Base-by-base conservation (phyloP, 2,797 vertebrate species). In the Lutjanus argentimaculatus region DNA sequence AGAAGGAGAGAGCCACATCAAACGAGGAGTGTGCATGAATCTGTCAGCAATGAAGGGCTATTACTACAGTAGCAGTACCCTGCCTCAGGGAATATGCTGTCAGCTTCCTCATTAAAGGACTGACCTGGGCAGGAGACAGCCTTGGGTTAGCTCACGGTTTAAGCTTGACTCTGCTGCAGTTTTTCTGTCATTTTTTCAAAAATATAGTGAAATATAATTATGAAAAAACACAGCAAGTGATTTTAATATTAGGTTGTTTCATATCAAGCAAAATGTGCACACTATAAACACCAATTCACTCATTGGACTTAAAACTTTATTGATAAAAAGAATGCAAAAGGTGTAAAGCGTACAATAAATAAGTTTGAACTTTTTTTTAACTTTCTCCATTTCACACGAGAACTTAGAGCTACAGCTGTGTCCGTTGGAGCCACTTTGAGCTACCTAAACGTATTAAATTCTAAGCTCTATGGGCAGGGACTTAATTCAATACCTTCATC, bases 21-120 rank as follows among this genome's bases (percentile, higher is more conserved):
- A 94, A 95, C 85, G 59, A 82, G 65, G 57, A 86, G 85, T 64
- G 81, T 66, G 85, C 91, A 93, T 94, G 90, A 93, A 94, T 94
- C 93, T 95, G 95, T 95, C 94, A 95, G 88, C 93, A 84, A 76
- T 89, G 93, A 94, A 88, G 91, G 93, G 89, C 89, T 84, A 95
- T 94, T 94, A 95, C 91, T 93, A 94, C 93, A 90, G 93, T 93
- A 93, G 92, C 91, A 92, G 89, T 78, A 88, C 86, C 82, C 70
- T 82, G 92, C 93, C 92, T 79, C 52, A 75, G 94, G 93, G 89
- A 88, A 85, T 72, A 82, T 74, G 89, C 90, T 94, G 94, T 92
- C 93, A 93, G 83, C 89, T 92, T 91, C 83, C 88, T 94, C 92
- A 93, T 94, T 94, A 95, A 91, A 91, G 80, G 61, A 85, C 88